These are phyloP conservation scores for Notolabrus celidotus DNA, from an alignment of 2,797 vertebrate species.

Conservation along the genomic window DNA sequence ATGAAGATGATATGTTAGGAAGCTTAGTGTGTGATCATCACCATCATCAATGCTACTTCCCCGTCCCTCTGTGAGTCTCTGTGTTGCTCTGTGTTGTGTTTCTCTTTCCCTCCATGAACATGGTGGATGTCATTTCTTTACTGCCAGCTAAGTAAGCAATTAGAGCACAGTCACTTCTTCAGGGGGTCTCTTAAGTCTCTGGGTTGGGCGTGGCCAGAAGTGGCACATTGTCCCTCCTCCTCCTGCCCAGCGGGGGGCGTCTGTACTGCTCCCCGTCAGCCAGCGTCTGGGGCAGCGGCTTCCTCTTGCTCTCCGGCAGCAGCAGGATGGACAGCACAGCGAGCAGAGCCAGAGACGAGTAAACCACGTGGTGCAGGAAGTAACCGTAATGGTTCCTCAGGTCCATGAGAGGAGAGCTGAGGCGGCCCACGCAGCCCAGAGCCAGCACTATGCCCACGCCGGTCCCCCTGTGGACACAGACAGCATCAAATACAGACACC, in stretches of 20 bases:
- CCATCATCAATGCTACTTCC: conserved; percentile 9
- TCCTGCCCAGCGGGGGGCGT: conserved; percentile 87
- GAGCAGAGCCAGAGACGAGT: conserved; percentile 90
- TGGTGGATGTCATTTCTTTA: conserved; percentile 30
- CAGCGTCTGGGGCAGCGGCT: conserved; percentile 90
- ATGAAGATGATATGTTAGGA: conserved; percentile 62
- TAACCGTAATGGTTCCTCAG: conserved; percentile 92
- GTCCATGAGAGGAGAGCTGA: conserved; percentile 91
- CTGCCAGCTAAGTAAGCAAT: conserved; percentile 22
- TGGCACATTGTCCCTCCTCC: conserved; percentile 91
- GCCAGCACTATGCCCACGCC: conserved; percentile 88
- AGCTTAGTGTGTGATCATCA: conserved; percentile 38
- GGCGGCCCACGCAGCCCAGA: conserved; percentile 89
- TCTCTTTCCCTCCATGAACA: conserved; percentile 28
- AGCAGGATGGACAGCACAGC: conserved; percentile 92
- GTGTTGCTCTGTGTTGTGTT: conserved; percentile 13
- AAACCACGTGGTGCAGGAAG: conserved; percentile 91
- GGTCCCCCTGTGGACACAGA: conserved; percentile 80
- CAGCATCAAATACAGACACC: not conserved
- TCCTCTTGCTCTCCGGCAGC: conserved; percentile 93
- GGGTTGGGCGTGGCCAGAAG: conserved; percentile 92
- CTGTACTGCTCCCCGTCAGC: conserved; percentile 90
- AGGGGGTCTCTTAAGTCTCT: conserved; percentile 81
- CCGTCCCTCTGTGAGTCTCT: conserved; percentile 30
- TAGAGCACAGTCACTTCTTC: not conserved